Evolutionary conservation across 2,888 invertebrate genomes (phyloP), one percentile per base, ranked within the genome.

Genomic region (Girardia tigrina): DNA sequence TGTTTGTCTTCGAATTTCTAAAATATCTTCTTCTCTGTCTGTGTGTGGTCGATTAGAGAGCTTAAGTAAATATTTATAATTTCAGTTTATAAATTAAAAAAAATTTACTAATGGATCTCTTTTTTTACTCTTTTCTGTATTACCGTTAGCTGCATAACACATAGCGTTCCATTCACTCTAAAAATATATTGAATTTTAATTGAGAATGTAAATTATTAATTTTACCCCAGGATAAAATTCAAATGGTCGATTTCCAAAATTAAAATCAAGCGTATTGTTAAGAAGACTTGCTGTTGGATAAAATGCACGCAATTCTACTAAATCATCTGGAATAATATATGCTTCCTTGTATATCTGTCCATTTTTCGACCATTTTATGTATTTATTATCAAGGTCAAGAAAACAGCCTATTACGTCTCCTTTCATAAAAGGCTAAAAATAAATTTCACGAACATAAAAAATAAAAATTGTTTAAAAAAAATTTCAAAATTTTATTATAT

Each of bases 331-430:
- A n/a, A 77, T 36, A 12, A 42, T 26, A 26, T 77, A 77, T 36
- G 71, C 77, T 20, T 28, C 56, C 6, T 69, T 69, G 28, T 27
- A 77, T 4, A 29, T 20, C 23, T 70, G 27, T 56, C 85, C 85
- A 80, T 85, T 85, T 78, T 84, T 84, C 0, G 89, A 87, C 84
- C 89, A 98, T 73, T 87, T 87, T 23, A 98, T 89, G 82, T 90
- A 90, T 75, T 89, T 88, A 77, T 86, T 87, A 79, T 90, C 90
- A 76, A 95, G 86, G 84, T 98, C 91, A 20, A 99, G 81, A 77
- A 89, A 87, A 81, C 94, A 94, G n/a, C 88, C 94, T 80, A 98
- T 90, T 0, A 91, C 90, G 86, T 98, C 98, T 82, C 88, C 88
- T 85, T 91, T 91, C 1, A 94, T 94, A 87, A 90, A 97, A 0